phyloP scores from a whole-genome alignment of 2,113 vertebrate genomes.

The Colossoma macropomum region DNA sequence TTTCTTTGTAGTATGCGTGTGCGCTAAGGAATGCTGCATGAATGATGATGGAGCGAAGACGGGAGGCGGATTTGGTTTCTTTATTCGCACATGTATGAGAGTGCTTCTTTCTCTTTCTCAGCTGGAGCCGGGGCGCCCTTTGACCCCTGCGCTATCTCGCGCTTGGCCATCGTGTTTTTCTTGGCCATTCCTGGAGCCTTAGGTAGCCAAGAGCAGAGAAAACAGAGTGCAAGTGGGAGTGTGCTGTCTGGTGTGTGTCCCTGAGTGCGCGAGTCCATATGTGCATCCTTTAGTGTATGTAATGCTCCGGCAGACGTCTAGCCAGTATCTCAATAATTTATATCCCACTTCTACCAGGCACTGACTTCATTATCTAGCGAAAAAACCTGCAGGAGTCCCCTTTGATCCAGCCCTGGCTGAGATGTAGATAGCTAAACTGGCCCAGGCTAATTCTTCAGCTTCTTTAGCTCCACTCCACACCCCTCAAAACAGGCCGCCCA shows the following conservation, averaged over 20 bases:
- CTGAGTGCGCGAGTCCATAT: conserved; percentile 9
- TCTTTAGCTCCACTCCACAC: background rate
- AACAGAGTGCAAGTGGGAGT: conserved; percentile 52
- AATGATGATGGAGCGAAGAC: conserved; percentile 14
- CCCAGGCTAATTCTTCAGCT: background rate
- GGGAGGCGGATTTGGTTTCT: background rate
- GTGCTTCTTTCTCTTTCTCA: conserved; percentile 40
- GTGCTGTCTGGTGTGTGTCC: conserved; percentile 42
- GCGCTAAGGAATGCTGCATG: background rate
- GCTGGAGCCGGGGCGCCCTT: conserved; percentile 39
- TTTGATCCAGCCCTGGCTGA: conserved; percentile 48
- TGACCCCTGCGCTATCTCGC: conserved; percentile 57
- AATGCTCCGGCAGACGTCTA: conserved; percentile 1
- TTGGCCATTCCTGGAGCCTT: conserved; percentile 58
- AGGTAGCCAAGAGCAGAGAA: conserved; percentile 57
- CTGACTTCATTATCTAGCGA: conserved; percentile 56
- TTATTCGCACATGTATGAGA: conserved; percentile 1
- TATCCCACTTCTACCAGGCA: conserved; percentile 50
- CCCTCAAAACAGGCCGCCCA: conserved; percentile 13
- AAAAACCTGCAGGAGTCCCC: conserved; percentile 22
- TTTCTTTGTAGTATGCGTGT: background rate
- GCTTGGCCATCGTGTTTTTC: conserved; percentile 57
- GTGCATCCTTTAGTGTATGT: conserved; percentile 10
- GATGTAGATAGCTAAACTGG: background rate
- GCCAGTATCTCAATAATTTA: conserved; percentile 54